A percentile compares a stretch with the other conserved stretches of the same genome.
These are phyloP conservation scores for Drosophila recens DNA, from an alignment of 2,888 invertebrate genomes.

Conservation along the genomic window DNA sequence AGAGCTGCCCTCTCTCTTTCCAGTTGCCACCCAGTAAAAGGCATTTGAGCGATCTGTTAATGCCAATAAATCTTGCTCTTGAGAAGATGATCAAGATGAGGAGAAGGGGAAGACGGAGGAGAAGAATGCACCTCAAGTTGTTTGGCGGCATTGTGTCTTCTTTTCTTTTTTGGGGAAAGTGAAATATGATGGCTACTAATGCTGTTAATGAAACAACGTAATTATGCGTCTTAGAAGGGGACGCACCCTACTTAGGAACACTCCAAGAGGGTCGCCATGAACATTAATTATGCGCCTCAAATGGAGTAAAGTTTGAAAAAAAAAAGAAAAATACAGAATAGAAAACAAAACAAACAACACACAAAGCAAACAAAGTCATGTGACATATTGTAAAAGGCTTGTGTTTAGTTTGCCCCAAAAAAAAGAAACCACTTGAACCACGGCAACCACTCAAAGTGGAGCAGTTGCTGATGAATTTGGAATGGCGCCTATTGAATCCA, in stretches of 20 bases:
- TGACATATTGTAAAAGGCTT: constrained; percentile 73
- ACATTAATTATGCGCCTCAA: constrained; percentile 79
- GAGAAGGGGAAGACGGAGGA: constrained; percentile 2
- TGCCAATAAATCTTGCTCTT: constrained; percentile 77
- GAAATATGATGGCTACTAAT: constrained; percentile 82
- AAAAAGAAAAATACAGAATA: constrained; percentile 13
- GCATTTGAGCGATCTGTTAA: constrained; percentile 73
- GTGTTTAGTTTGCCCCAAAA: constrained; percentile 37
- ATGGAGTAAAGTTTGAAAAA: constrained; percentile 31
- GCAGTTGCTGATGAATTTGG: constrained; percentile 28
- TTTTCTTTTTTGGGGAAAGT: constrained; percentile 47
- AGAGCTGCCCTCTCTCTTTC: constrained; percentile 44
- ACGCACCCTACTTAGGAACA: constrained; percentile 72
- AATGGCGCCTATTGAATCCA: constrained; percentile 1
- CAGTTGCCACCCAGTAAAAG: constrained; percentile 76
- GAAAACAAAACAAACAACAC: constrained; percentile 42
- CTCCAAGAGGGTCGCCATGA: constrained; percentile 65
- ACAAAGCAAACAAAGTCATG: constrained; percentile 40
- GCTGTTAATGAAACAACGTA: constrained; percentile 84
- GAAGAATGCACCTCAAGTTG: constrained; percentile 63
- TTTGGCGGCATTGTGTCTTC: constrained; percentile 56
- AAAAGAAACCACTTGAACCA: constrained; percentile 15
- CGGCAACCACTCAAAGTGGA: constrained; percentile 26
- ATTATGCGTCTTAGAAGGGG: constrained; percentile 76
- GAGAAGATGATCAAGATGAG: constrained; percentile 32